Evolutionary conservation across 2,113 vertebrate species (phyloP).

Genomic region (cat (Felis catus)): F.catus_Fca126_mat1.0 CM031413.1:141691001-141691500

Average conservation of each 20-base stretch:
- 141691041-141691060: background rate
- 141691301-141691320: background rate
- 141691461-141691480: background rate
- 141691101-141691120: background rate
- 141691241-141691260: background rate
- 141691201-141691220: background rate
- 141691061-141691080: background rate
- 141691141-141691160: background rate
- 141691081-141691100: background rate
- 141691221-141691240: background rate
- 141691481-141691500: background rate
- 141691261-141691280: background rate
- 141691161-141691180: background rate
- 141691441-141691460: slow-evolving; percentile 35
- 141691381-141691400: background rate
- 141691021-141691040: background rate
- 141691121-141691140: background rate
- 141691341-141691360: background rate
- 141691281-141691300: background rate
- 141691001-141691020: background rate
- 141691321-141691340: background rate
- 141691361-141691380: background rate
- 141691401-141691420: slow-evolving; percentile 10
- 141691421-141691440: background rate
- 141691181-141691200: background rate